Conservation (phyloP, 2,113 vertebrate species). For the Myotis lucifugus region DNA sequence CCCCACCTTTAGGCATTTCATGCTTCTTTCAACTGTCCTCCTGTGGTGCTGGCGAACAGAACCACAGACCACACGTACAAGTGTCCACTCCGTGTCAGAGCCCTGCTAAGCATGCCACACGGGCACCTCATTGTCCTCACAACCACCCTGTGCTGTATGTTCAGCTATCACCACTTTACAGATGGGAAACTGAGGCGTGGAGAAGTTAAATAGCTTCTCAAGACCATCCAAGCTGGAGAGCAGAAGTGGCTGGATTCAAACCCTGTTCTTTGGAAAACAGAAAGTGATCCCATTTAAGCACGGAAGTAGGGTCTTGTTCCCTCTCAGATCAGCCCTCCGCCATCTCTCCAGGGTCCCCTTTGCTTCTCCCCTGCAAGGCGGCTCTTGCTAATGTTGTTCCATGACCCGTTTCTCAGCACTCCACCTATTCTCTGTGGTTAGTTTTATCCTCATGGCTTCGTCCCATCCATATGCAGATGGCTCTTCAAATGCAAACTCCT, state of each 20-base stretch:
- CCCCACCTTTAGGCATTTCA: neutral
- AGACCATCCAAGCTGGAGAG: neutral
- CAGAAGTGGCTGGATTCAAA: neutral
- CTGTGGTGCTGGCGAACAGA: neutral
- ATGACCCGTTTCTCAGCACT: fast-evolving
- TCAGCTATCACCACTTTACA: neutral
- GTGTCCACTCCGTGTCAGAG: fast-evolving
- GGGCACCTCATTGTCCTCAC: fast-evolving
- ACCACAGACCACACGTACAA: fast-evolving
- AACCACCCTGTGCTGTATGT: neutral
- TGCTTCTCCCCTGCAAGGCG: neutral
- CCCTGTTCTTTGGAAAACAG: neutral
- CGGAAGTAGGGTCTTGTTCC: no score
- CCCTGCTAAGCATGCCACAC: fast-evolving
- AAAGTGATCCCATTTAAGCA: neutral
- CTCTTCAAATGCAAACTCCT: neutral
- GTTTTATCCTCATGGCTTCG: neutral
- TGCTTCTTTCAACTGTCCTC: neutral
- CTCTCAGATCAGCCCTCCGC: neutral
- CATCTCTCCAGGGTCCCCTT: neutral
- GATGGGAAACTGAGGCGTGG: no score
- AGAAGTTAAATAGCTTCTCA: no score
- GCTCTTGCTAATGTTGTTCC: neutral
- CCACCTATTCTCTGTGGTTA: neutral
- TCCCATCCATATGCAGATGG: neutral